Evolutionary conservation across 2,888 invertebrate genomes (phyloP).

Genomic region (Synergus gifuensis): DNA sequence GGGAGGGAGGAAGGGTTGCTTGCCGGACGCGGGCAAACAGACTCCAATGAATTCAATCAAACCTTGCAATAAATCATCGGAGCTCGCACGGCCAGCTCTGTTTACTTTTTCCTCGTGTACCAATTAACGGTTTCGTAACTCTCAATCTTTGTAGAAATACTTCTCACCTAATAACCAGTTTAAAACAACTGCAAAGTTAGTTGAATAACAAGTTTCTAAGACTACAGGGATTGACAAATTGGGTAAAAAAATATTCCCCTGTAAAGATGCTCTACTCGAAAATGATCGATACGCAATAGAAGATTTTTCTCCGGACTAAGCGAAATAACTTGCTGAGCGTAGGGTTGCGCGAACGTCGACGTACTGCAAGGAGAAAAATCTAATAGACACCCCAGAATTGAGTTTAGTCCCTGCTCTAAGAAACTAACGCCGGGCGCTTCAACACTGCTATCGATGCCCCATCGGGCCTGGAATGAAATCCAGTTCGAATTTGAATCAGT

Average conservation of each 20-base stretch:
- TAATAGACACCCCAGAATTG: constrained; percentile 74
- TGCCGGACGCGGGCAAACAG: constrained; percentile 66
- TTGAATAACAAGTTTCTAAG: too few species aligned
- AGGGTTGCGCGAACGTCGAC: constrained; percentile 54
- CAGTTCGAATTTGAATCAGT: constrained; percentile 77
- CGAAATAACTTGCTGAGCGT: constrained; percentile 46
- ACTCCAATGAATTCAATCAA: constrained; percentile 76
- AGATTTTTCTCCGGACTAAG: constrained; percentile 24
- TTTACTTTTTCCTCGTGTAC: constrained; percentile 69
- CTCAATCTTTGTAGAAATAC: constrained; percentile 41
- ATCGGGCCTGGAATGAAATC: constrained; percentile 72
- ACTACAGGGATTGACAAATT: too few species aligned
- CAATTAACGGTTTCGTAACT: constrained; percentile 67
- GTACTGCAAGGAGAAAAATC: constrained; percentile 70
- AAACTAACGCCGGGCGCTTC: constrained; percentile 62
- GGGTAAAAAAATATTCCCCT: too few species aligned
- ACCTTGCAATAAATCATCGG: constrained; percentile 76
- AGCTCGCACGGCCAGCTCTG: constrained; percentile 64
- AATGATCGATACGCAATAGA: constrained; percentile 6
- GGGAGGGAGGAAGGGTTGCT: constrained; percentile 53
- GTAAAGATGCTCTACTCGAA: constrained; percentile 1
- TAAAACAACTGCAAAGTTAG: neutral
- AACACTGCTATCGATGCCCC: constrained; percentile 67
- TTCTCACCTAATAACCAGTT: constrained; percentile 36
- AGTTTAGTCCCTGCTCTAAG: constrained; percentile 68